Percentiles rank a stretch among this genome's conserved stretches.
Conservation (phyloP, 2,113 vertebrate genomes). For the Ceyx margarethae region DNA sequence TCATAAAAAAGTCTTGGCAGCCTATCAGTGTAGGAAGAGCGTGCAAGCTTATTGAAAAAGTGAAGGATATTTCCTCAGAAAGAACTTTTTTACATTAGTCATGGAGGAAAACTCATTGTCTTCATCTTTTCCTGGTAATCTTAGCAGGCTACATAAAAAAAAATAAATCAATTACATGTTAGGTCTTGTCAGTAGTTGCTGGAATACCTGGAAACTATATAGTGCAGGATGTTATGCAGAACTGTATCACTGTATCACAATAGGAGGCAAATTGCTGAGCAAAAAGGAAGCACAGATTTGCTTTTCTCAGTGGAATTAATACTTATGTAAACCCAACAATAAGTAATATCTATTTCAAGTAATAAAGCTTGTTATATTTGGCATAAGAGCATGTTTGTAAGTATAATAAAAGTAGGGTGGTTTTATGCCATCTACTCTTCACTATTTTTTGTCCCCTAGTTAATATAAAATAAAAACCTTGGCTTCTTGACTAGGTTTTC, state of each 20-base stretch:
- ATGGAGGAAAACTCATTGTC: background rate
- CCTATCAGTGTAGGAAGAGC: background rate
- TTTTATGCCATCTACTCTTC: background rate
- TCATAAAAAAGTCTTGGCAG: background rate
- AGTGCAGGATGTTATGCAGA: background rate
- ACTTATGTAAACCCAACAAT: background rate
- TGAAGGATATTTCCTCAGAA: background rate
- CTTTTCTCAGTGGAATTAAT: background rate
- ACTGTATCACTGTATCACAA: background rate
- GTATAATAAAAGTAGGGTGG: background rate
- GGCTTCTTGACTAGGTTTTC: background rate
- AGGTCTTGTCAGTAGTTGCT: background rate
- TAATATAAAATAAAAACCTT: background rate
- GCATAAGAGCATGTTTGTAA: background rate
- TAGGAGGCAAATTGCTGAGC: background rate
- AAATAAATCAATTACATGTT: background rate
- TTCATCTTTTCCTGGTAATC: background rate
- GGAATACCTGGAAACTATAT: background rate
- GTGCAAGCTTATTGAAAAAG: background rate
- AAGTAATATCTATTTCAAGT: background rate
- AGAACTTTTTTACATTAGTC: background rate
- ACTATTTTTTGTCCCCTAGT: background rate
- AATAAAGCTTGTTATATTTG: background rate
- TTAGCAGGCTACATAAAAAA: background rate
- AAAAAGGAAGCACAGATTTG: background rate